A percentile compares a stretch with the other conserved stretches of the same genome.
Evolutionary conservation across 2,888 invertebrate genomes (phyloP).

Genomic region (Yponomeuta malinellus): DNA sequence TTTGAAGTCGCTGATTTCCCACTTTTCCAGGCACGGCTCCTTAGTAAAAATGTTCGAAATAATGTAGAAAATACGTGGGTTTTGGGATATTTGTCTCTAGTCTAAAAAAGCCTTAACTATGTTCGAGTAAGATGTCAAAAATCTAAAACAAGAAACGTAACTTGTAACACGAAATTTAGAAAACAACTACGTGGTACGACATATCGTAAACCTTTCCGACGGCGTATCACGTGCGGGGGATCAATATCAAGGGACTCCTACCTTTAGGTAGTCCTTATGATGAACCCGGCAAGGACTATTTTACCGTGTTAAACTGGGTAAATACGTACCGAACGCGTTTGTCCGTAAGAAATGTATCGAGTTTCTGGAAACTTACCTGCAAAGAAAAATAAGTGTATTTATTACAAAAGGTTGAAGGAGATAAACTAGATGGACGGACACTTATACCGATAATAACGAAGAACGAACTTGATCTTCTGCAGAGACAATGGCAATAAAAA

Average conservation of each 20-base stretch:
- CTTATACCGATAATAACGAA: neutral
- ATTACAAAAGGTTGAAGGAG: neutral
- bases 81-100: neutral
- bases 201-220: constrained; percentile 1
- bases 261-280: neutral
- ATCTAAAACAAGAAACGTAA: neutral
- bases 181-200: neutral
- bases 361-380: constrained; percentile 54
- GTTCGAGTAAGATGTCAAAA: too few species aligned
- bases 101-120: too few species aligned
- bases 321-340: neutral
- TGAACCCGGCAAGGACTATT: neutral
- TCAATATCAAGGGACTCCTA: neutral
- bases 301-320: neutral
- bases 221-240: neutral
- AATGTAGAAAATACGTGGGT: neutral
- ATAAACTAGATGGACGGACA: neutral
- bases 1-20: too few species aligned
- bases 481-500: neutral
- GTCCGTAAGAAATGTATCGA: constrained; percentile 5
- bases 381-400: constrained; percentile 44
- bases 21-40: too few species aligned
- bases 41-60: too few species aligned
- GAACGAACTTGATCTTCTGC: neutral
- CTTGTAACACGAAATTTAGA: neutral